Base-by-base conservation (phyloP, 2,113 vertebrate species). In the Xiphorhynchus elegans region DNA sequence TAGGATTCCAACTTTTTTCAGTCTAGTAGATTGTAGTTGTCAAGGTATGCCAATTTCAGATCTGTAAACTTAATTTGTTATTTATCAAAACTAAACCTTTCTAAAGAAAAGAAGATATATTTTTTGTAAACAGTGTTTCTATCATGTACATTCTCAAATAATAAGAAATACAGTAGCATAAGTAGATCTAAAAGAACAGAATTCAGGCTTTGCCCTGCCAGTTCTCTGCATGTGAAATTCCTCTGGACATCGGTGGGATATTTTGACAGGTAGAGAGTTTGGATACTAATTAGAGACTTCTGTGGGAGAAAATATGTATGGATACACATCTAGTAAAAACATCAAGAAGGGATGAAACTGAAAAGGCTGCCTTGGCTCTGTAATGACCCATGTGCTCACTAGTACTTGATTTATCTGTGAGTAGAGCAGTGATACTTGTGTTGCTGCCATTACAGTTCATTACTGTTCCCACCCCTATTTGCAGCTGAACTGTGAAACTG, bases 91-190 rank as follows among this genome's bases (percentile, higher is more conserved):
- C 93, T 77, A 97, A 98, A 97, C 92, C 96, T 98, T 98, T 98
- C 98, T 98, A 98, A 98, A 97, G 96, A 98, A 97, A 97, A 97
- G 97, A 98, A 95, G 92, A 98, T 98, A 97, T 98, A 98, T 98
- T 98, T 98, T 98, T 98, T 98, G 98, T 98, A 98, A 98, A 95
- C 95, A 93, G 94, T 96, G 70, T 98, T 98, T 98, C 97, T 98
- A 98, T 96, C 97, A 98, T 98, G 97, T 96, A 96, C 97, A 97
- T 97, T 97, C 95, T 96, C 90, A 96, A 95, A 94, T 95, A 85
- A 93, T 93, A 97, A 91, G 66, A 95, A 93, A 91, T 96, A 87
- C 93, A 96, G 93, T 94, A 94, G 93, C 84, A 88, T 83, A 94
- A 95, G 73, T 89, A 97, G 94, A 94, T 95, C 42, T 94, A 29